These are phyloP conservation scores for Phengaris arion DNA, from an alignment of 2,888 invertebrate species.

Conservation along the genomic window DNA sequence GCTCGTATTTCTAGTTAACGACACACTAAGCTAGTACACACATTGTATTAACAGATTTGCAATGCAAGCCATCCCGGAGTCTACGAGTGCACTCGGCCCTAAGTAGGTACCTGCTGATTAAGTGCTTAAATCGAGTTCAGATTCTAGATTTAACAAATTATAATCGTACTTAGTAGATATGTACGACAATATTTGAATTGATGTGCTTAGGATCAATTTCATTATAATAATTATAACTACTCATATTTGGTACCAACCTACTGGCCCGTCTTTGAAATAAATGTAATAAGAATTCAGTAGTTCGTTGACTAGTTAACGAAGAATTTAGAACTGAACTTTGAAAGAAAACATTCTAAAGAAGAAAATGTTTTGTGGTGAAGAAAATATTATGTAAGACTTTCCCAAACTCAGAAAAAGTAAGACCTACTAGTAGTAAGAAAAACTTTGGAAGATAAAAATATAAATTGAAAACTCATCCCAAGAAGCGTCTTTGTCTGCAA, in stretches of 20 bases:
- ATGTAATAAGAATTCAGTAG: background rate
- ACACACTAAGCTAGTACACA: too few relatives aligned
- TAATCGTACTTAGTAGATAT: background rate
- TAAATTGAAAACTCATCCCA: constrained; percentile 6
- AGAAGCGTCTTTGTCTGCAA: constrained; percentile 21
- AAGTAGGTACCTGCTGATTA: background rate
- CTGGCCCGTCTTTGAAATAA: background rate
- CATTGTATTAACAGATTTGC: constrained; percentile 23
- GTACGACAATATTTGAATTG: too few relatives aligned
- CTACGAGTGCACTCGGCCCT: constrained; percentile 1
- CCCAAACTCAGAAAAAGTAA: background rate
- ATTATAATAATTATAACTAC: too few relatives aligned
- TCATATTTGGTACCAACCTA: too few relatives aligned
- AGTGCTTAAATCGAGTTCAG: constrained; percentile 19
- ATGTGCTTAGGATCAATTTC: too few relatives aligned
- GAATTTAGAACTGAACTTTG: background rate
- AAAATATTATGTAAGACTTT: background rate
- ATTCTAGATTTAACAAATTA: constrained; percentile 6
- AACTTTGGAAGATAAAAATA: constrained; percentile 6
- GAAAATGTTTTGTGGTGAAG: constrained; percentile 11
- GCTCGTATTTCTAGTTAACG: constrained; percentile 3
- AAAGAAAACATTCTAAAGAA: background rate
- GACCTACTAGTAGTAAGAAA: constrained; percentile 6
- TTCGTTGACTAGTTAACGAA: background rate
- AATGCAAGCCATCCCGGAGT: constrained; percentile 18